A percentile compares a stretch with the other conserved stretches of the same genome.
Evolutionary conservation across 2,113 vertebrate species (phyloP).

Genomic region (Arvicanthis niloticus): DNA sequence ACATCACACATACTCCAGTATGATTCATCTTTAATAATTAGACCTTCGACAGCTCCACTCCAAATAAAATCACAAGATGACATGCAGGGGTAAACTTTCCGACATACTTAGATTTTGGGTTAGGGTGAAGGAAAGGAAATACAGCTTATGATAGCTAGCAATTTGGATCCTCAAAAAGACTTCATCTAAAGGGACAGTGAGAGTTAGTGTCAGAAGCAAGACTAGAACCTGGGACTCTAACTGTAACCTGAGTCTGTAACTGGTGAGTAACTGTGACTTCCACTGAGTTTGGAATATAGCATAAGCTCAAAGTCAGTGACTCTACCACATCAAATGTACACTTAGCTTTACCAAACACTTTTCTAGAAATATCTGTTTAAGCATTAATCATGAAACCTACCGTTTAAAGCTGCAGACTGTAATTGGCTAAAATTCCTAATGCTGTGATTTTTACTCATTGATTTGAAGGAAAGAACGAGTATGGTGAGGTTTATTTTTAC

Average conservation of each 20-base stretch:
- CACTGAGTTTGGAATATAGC: not conserved
- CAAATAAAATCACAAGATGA: not conserved
- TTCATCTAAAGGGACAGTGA: not conserved
- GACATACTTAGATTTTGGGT: not conserved
- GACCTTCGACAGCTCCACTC: not conserved
- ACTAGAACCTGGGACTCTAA: not conserved
- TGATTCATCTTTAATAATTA: not conserved
- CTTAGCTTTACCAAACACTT: not conserved
- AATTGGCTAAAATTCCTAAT: not conserved
- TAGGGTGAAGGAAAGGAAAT: rapidly evolving
- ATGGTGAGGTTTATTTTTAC: not conserved
- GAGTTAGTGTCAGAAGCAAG: conserved; percentile 5
- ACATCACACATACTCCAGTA: not conserved
- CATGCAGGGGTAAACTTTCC: not conserved
- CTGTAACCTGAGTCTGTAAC: not conserved
- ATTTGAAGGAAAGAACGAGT: not conserved
- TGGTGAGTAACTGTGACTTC: not conserved
- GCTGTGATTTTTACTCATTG: conserved; percentile 54
- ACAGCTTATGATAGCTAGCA: not conserved
- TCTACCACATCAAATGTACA: not conserved
- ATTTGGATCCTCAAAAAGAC: not conserved
- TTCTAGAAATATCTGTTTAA: conserved; percentile 29
- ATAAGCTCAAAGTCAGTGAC: conserved; percentile 5
- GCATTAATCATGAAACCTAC: not conserved
- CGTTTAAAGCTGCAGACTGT: conserved; percentile 2